Evolutionary conservation across 2,113 vertebrate species (phyloP).

Genomic region (Turnix velox): DNA sequence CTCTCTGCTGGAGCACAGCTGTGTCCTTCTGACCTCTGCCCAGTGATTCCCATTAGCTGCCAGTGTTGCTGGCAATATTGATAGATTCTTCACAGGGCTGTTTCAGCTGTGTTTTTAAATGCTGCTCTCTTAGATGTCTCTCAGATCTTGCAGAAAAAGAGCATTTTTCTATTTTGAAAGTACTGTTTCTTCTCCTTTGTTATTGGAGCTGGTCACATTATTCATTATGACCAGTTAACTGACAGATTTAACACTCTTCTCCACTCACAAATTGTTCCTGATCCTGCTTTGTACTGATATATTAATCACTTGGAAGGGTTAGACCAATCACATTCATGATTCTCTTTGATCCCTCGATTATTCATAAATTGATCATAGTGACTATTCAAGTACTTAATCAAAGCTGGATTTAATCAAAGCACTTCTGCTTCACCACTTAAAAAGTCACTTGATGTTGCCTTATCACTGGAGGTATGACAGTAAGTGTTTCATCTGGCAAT

Average conservation of each 20-base stretch:
- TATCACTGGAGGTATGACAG: background rate
- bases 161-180: background rate
- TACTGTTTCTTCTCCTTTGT: background rate
- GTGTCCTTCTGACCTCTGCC: background rate
- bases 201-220: background rate
- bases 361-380: background rate
- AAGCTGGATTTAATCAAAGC: constrained; percentile 18
- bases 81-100: background rate
- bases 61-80: background rate
- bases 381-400: constrained; percentile 18
- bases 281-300: background rate
- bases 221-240: background rate
- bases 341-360: constrained; percentile 3
- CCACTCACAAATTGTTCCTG: background rate
- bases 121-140: background rate
- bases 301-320: background rate
- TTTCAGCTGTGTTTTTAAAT: background rate
- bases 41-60: background rate
- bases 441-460: background rate
- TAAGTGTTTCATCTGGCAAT: background rate
- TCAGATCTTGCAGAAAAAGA: background rate
- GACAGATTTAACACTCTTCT: background rate
- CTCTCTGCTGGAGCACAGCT: background rate
- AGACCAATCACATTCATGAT: background rate
- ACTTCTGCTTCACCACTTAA: background rate